These are phyloP conservation scores for Ancistrus triradiatus DNA, from an alignment of 2,113 vertebrate genomes.

Conservation along the genomic window DNA sequence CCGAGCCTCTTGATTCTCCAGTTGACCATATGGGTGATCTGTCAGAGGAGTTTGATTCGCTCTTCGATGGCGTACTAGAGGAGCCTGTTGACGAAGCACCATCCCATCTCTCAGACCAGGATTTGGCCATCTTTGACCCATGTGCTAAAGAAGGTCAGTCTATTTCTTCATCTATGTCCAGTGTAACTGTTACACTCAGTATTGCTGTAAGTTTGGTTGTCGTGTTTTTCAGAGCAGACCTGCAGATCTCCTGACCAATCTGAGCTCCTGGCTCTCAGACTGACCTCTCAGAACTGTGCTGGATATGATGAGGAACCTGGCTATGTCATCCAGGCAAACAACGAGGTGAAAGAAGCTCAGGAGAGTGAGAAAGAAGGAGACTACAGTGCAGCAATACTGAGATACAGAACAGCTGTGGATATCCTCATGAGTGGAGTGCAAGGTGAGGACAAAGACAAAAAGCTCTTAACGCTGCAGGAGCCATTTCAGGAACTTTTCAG, in stretches of 20 bases:
- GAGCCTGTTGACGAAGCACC: constrained; percentile 31
- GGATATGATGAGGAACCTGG: constrained; percentile 36
- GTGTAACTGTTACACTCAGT: not conserved
- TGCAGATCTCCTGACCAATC: constrained; percentile 52
- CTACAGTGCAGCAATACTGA: constrained; percentile 68
- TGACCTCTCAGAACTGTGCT: constrained; percentile 25
- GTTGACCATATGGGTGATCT: constrained; percentile 37
- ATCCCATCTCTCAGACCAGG: constrained; percentile 69
- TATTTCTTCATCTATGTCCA: not conserved
- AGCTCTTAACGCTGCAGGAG: too few relatives aligned
- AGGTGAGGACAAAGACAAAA: too few relatives aligned
- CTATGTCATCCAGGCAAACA: constrained; percentile 66
- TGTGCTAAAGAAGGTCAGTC: constrained; percentile 77
- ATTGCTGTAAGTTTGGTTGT: not conserved
- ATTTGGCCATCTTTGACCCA: constrained; percentile 85
- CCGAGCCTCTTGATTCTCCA: constrained; percentile 27
- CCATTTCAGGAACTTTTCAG: too few relatives aligned
- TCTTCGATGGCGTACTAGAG: constrained; percentile 62
- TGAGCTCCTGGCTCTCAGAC: constrained; percentile 58
- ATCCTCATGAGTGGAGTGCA: constrained; percentile 77
- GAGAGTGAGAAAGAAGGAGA: constrained; percentile 64
- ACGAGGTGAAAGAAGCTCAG: constrained; percentile 59
- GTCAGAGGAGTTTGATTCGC: constrained; percentile 63
- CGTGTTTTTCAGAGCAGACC: constrained; percentile 45
- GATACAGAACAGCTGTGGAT: constrained; percentile 76